Conservation (phyloP, 2,113 vertebrate genomes). For the Triplophysa siluroides region DNA sequence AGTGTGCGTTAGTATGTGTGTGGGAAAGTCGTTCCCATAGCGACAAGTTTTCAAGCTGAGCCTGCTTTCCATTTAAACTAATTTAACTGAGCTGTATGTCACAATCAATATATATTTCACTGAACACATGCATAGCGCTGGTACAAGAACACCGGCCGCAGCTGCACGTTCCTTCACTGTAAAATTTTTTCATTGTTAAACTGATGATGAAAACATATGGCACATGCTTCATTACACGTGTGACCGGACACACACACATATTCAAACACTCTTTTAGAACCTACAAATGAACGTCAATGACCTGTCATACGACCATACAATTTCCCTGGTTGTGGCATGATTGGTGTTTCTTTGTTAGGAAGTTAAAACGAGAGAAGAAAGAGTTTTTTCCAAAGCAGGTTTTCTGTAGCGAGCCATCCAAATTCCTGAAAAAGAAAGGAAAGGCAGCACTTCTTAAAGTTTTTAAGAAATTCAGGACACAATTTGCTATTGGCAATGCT, state of each 20-base stretch:
- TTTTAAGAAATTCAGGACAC: too few relatives aligned
- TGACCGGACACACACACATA: not conserved
- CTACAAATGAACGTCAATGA: conserved; percentile 30
- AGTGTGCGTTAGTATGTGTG: conserved; percentile 35
- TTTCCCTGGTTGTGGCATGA: too few relatives aligned
- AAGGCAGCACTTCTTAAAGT: too few relatives aligned
- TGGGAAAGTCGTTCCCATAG: conserved; percentile 66
- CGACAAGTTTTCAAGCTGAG: conserved; percentile 62
- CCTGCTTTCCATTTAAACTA: conserved; percentile 69
- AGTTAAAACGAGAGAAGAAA: too few relatives aligned
- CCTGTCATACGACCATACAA: conserved; percentile 38
- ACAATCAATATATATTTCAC: conserved; percentile 69
- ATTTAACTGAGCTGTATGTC: conserved; percentile 71
- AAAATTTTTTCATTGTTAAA: conserved; percentile 26
- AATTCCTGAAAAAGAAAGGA: too few relatives aligned
- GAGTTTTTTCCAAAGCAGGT: too few relatives aligned
- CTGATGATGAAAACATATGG: conserved; percentile 44
- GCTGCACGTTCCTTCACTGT: conserved; percentile 13
- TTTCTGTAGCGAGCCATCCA: too few relatives aligned
- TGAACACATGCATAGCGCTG: conserved; percentile 56
- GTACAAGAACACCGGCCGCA: conserved; percentile 55
- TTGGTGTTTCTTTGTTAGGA: too few relatives aligned
- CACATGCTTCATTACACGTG: not conserved
- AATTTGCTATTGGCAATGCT: too few relatives aligned
- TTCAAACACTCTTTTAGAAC: conserved; percentile 23